Percentiles rank a stretch among this genome's conserved stretches.
Evolutionary conservation across 2,113 vertebrate species (phyloP).

Genomic region (Podilymbus podiceps): DNA sequence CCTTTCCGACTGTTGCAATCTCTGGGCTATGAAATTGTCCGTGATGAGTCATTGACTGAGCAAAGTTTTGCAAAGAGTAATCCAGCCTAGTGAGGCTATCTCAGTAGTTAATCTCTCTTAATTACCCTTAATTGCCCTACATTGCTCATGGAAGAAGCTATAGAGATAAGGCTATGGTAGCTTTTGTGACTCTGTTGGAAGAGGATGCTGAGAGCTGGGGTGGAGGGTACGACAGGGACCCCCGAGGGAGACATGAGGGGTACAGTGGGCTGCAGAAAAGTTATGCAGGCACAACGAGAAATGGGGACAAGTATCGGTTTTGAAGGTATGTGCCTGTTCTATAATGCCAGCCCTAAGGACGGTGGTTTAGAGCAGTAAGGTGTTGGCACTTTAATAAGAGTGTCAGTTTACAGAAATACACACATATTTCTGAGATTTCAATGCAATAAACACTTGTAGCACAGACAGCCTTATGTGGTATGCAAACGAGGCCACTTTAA

Average conservation of each 20-base stretch:
- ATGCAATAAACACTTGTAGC: background rate
- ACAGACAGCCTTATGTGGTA: background rate
- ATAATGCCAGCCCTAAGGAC: background rate
- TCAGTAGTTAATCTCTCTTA: background rate
- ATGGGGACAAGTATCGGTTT: background rate
- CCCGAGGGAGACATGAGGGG: accelerated
- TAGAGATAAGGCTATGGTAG: background rate
- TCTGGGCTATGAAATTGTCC: background rate
- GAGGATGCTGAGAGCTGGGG: background rate
- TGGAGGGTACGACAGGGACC: background rate
- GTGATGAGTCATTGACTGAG: background rate
- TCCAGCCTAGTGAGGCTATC: background rate
- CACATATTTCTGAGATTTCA: background rate
- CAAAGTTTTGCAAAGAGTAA: background rate
- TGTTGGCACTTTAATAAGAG: background rate
- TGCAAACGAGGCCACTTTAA: background rate
- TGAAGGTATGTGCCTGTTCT: background rate
- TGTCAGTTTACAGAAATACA: background rate
- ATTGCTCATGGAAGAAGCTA: background rate
- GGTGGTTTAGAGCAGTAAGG: background rate
- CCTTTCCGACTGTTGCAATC: background rate
- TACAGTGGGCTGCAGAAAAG: background rate
- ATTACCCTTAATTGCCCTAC: background rate
- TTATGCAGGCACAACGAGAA: background rate
- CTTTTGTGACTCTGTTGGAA: background rate